These are phyloP conservation scores for Mamestra configurata DNA, from an alignment of 1,140 invertebrate genomes.

Conservation along the genomic window DNA sequence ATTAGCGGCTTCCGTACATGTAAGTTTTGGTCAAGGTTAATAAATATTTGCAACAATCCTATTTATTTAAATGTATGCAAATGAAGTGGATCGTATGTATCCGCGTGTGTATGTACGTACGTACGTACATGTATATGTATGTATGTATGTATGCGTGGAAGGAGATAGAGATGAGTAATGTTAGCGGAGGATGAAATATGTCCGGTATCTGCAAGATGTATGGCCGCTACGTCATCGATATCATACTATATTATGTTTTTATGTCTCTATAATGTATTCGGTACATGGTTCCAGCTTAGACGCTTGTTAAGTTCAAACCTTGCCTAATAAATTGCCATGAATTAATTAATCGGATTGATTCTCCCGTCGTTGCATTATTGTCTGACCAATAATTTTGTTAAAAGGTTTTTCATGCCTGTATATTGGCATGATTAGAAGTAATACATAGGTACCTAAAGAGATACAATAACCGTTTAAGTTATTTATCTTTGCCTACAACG, in stretches of 20 bases:
- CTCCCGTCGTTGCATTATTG: no score
- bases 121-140: neutral
- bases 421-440: no score
- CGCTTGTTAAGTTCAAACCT: neutral
- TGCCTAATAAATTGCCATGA: neutral
- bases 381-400: no score
- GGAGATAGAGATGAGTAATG: neutral
- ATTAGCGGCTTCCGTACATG: conserved; percentile 57
- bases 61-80: conserved; percentile 27
- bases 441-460: no score
- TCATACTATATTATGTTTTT: neutral
- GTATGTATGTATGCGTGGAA: neutral
- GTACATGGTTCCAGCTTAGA: neutral
- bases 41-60: conserved; percentile 23
- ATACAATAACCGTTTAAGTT: no score
- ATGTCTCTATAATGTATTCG: neutral
- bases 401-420: no score
- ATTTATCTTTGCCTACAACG: no score
- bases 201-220: conserved; percentile 1
- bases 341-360: no score
- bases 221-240: neutral
- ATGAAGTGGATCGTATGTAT: neutral
- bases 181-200: neutral
- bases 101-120: neutral
- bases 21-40: conserved; percentile 42